phyloP scores from a whole-genome alignment of 2,888 invertebrate genomes.

The Athrips mouffetella region DNA sequence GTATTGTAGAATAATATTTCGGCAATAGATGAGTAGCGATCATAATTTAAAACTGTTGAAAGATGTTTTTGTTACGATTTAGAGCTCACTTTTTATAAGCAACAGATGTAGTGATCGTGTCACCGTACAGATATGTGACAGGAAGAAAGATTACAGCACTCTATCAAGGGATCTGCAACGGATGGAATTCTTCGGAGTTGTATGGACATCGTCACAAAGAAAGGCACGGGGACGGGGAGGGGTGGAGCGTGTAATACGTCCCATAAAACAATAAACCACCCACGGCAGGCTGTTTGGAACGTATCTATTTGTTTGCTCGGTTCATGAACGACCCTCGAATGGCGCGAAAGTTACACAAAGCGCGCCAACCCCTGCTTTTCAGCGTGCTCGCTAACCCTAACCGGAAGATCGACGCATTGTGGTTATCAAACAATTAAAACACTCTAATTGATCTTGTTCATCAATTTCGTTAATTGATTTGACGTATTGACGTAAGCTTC shows the following conservation, averaged over 20 bases:
- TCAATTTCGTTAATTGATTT: conserved; percentile 31
- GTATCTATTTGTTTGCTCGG: conserved; percentile 29
- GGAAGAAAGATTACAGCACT: conserved; percentile 60
- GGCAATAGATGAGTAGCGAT: not conserved
- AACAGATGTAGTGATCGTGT: conserved; percentile 20
- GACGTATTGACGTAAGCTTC: conserved; percentile 29
- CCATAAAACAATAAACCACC: conserved; percentile 73
- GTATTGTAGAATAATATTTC: conserved; percentile 21
- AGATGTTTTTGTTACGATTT: not conserved
- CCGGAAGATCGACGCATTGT: conserved; percentile 28
- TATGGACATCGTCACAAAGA: conserved; percentile 47
- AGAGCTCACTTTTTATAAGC: conserved; percentile 5
- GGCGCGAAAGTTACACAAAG: conserved; percentile 35
- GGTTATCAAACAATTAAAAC: conserved; percentile 12
- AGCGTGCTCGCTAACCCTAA: conserved; percentile 32
- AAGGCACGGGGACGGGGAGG: conserved; percentile 20
- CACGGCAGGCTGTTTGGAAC: conserved; percentile 36
- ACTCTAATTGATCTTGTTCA: not conserved
- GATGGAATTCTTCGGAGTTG: conserved; percentile 55
- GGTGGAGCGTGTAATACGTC: conserved; percentile 52
- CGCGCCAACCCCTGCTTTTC: conserved; percentile 38
- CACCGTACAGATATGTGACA: conserved; percentile 50
- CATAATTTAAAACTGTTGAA: not conserved
- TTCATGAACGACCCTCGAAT: conserved; percentile 30
- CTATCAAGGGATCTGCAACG: conserved; percentile 55